Evolutionary conservation across 2,113 vertebrate species (phyloP).

Genomic region (Rhombomys opimus): DNA sequence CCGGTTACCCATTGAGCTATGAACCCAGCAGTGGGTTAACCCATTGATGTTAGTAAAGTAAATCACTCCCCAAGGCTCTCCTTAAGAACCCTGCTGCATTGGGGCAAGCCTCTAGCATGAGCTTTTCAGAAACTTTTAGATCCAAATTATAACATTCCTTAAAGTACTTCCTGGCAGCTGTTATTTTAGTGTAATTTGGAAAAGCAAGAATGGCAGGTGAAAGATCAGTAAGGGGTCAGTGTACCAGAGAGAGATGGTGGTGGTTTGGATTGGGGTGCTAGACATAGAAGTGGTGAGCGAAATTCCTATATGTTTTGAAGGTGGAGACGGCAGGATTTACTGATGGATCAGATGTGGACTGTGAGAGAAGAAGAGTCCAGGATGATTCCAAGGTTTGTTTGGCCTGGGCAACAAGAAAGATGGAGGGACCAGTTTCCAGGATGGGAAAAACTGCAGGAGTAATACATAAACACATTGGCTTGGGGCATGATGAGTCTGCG

Average conservation of each 20-base stretch:
- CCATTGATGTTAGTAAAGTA: background rate
- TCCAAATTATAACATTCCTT: background rate
- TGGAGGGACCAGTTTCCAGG: constrained; percentile 5
- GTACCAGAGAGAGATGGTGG: background rate
- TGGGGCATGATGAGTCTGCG: background rate
- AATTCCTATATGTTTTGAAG: constrained; percentile 48
- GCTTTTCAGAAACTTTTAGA: background rate
- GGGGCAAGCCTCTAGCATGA: background rate
- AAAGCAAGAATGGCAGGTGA: background rate
- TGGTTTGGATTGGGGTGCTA: background rate
- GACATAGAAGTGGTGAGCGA: constrained; percentile 18
- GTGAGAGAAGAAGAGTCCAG: constrained; percentile 54
- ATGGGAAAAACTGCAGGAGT: background rate
- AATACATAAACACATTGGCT: background rate
- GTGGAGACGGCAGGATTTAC: constrained; percentile 50
- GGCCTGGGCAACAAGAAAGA: background rate
- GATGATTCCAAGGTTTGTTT: constrained; percentile 53
- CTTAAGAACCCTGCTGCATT: background rate
- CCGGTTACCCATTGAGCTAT: background rate
- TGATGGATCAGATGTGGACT: constrained; percentile 43
- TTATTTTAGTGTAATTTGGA: background rate
- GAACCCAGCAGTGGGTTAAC: background rate
- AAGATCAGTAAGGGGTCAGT: background rate
- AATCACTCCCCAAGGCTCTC: background rate
- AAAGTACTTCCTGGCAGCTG: background rate